A percentile compares a stretch with the other conserved stretches of the same genome.
Evolutionary conservation across 1,140 invertebrate genomes (phyloP).

Genomic region (Zaprionus davidi): DNA sequence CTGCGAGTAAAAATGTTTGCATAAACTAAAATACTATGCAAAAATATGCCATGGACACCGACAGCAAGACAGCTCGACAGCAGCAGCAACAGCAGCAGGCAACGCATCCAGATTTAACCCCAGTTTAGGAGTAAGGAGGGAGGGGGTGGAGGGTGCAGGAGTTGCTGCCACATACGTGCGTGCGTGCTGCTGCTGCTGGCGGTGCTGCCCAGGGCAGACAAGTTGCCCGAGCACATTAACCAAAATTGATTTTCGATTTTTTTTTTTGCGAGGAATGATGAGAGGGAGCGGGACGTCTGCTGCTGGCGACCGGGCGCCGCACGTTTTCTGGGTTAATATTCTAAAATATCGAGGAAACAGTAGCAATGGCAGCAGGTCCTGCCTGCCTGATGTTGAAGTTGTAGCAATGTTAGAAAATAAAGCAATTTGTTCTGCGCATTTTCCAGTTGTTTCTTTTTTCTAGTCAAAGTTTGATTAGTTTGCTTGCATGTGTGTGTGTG

Average conservation of each 20-base stretch:
- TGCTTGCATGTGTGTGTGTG: conserved; percentile 51
- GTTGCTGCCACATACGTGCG: conserved; percentile 20
- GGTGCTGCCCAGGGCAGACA: conserved; percentile 24
- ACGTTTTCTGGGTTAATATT: conserved; percentile 50
- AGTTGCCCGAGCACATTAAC: conserved; percentile 68
- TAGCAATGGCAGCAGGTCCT: conserved; percentile 30
- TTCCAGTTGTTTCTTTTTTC: conserved; percentile 56
- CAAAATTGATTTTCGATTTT: conserved; percentile 80
- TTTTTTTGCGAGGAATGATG: conserved; percentile 6
- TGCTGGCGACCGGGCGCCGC: conserved; percentile 20
- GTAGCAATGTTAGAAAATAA: conserved; percentile 69
- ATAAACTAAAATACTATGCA: conserved; percentile 55
- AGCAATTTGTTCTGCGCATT: conserved; percentile 76
- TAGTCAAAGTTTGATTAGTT: conserved; percentile 76
- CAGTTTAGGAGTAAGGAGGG: not conserved
- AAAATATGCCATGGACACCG: conserved; percentile 48
- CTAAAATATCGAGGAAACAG: conserved; percentile 54
- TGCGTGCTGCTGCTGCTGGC: conserved; percentile 26
- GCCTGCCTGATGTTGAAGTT: not conserved
- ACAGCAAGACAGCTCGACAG: conserved; percentile 3
- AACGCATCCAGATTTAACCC: conserved; percentile 25
- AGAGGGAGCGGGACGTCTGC: not conserved
- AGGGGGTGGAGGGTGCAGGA: not conserved
- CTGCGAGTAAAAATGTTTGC: conserved; percentile 50
- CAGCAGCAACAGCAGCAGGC: not conserved